Conservation (phyloP, 2,888 invertebrate genomes). For the Nomada fucata region DNA sequence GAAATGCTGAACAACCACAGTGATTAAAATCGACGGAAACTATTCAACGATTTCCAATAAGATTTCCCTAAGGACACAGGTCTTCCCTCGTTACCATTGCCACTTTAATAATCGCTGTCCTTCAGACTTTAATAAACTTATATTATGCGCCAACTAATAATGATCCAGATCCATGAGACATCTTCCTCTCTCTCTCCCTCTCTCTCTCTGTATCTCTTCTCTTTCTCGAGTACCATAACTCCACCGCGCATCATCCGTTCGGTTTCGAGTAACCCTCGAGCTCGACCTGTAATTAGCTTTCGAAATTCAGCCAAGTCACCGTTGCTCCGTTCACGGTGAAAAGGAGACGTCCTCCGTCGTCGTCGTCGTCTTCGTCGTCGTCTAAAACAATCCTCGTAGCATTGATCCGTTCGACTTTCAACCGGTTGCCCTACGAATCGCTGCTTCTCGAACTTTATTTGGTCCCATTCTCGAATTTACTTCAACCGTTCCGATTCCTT, state of each 20-base stretch:
- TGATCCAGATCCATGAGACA: conserved; percentile 17
- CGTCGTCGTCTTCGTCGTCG: neutral
- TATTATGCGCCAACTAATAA: conserved; percentile 52
- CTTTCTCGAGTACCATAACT: neutral
- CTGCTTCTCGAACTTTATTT: conserved; percentile 41
- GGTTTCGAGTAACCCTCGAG: conserved; percentile 37
- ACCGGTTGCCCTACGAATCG: conserved; percentile 12
- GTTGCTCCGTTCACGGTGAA: neutral
- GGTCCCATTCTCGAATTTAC: conserved; percentile 22
- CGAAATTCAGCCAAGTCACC: conserved; percentile 16
- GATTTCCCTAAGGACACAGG: conserved; percentile 32
- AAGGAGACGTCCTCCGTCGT: conserved; percentile 20
- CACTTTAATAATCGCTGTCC: conserved; percentile 32
- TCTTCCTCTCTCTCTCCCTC: neutral
- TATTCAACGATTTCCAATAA: conserved; percentile 29
- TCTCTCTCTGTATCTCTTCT: neutral
- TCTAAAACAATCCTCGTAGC: conserved; percentile 38
- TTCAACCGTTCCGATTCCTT: conserved; percentile 4
- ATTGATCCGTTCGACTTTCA: conserved; percentile 47
- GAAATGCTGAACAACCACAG: neutral
- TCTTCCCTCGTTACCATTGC: conserved; percentile 27
- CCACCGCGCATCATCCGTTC: conserved; percentile 5
- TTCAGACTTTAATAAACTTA: conserved; percentile 21
- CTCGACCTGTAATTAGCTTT: conserved; percentile 44
- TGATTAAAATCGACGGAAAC: conserved; percentile 35